Conservation (phyloP, 1,140 invertebrate species). For the Caenorhabditis remanei region DNA sequence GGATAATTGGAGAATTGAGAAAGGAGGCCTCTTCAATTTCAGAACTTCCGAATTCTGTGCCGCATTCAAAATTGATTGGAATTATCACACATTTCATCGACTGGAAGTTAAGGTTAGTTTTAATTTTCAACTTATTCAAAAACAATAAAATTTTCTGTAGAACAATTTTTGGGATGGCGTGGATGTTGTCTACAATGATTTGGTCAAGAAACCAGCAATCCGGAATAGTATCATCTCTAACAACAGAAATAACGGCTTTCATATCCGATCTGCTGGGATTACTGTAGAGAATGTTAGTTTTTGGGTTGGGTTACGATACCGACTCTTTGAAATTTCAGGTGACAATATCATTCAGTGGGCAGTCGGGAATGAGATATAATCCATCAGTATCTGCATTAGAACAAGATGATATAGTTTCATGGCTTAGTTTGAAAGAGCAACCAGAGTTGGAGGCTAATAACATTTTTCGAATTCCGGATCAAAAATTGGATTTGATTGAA, state of each 20-base stretch:
- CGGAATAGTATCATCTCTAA: constrained; percentile 77
- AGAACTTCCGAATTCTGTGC: constrained; percentile 86
- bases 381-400: constrained; percentile 87
- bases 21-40: constrained; percentile 92
- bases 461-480: constrained; percentile 79
- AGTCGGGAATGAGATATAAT: constrained; percentile 92
- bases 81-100: constrained; percentile 87
- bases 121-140: not conserved
- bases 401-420: constrained; percentile 91
- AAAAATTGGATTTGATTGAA: constrained; percentile 59
- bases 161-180: constrained; percentile 82
- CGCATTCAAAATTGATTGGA: constrained; percentile 95
- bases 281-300: constrained; percentile 82
- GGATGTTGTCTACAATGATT: constrained; percentile 89
- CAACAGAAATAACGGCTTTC: constrained; percentile 89
- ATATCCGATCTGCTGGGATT: constrained; percentile 88
- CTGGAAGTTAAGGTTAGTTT: constrained; percentile 81
- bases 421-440: constrained; percentile 83
- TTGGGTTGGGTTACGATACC: constrained; percentile 48
- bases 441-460: constrained; percentile 80
- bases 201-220: constrained; percentile 80
- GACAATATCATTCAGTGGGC: constrained; percentile 81
- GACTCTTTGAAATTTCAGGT: constrained; percentile 2
- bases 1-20: constrained; percentile 90
- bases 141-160: not conserved